phyloP scores from a whole-genome alignment of 2,888 invertebrate genomes.

The Megamerina dolium region DNA sequence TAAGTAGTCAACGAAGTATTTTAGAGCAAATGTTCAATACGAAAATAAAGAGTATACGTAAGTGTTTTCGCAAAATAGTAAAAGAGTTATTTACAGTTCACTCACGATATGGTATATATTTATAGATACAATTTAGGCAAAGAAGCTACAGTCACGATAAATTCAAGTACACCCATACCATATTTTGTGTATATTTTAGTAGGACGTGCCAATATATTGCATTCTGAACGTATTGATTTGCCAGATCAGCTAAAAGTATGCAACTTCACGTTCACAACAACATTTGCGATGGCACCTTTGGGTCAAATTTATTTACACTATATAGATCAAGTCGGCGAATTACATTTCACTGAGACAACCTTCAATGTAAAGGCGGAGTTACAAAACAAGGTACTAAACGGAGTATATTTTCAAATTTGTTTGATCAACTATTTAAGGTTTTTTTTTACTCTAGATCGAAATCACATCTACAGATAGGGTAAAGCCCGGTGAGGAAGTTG shows the following conservation, averaged over 20 bases:
- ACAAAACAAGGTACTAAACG: conserved; percentile 32
- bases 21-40: too few species aligned
- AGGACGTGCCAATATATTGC: conserved; percentile 77
- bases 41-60: too few species aligned
- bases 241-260: conserved; percentile 51
- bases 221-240: conserved; percentile 62
- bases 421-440: background rate
- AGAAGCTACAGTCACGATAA: conserved; percentile 28
- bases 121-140: too few species aligned
- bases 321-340: conserved; percentile 66
- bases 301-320: conserved; percentile 76
- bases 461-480: conserved; percentile 62
- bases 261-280: conserved; percentile 64
- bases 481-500: conserved; percentile 72
- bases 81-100: too few species aligned
- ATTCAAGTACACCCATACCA: conserved; percentile 68
- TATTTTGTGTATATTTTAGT: conserved; percentile 71
- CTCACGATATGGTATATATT: too few species aligned
- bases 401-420: conserved; percentile 19
- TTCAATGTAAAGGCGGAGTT: conserved; percentile 72
- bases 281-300: conserved; percentile 72
- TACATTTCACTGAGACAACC: conserved; percentile 77
- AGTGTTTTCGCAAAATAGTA: too few species aligned
- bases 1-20: too few species aligned
- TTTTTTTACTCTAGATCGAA: conserved; percentile 53